Percentiles rank a stretch among this genome's conserved stretches.
Evolutionary conservation across 2,113 vertebrate species (phyloP).

Genomic region (Cathartes aura): DNA sequence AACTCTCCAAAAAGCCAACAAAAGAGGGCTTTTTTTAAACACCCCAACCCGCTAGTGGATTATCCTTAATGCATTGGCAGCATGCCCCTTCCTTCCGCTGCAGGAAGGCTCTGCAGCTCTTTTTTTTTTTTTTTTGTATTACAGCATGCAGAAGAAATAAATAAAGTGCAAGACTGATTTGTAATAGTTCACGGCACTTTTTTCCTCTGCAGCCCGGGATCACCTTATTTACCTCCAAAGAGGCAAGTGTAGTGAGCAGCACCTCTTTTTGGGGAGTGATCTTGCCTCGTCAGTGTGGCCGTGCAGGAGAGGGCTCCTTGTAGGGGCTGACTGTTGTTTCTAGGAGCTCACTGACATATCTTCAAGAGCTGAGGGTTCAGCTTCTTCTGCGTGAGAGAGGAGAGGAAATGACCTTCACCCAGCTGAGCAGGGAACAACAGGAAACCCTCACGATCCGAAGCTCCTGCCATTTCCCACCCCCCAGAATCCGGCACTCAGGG

Average conservation of each 20-base stretch:
- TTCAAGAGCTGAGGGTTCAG: constrained; percentile 12
- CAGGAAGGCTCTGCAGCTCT: background rate
- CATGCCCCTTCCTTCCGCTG: background rate
- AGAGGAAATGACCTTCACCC: constrained; percentile 65
- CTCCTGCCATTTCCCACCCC: constrained; percentile 2
- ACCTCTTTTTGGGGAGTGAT: background rate
- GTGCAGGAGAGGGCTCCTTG: background rate
- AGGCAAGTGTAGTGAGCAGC: background rate
- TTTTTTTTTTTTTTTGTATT: background rate
- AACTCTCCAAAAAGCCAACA: background rate
- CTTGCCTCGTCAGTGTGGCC: background rate
- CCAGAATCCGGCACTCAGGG: background rate
- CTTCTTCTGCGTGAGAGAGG: constrained; percentile 17
- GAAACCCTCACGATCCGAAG: background rate
- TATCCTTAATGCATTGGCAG: background rate
- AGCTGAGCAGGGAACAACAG: constrained; percentile 54
- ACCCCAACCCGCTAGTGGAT: background rate
- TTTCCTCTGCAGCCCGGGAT: background rate
- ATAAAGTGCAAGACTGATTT: background rate
- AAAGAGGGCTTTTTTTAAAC: background rate
- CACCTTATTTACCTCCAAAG: background rate
- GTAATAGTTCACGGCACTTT: background rate
- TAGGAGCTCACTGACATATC: background rate
- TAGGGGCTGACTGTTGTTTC: background rate
- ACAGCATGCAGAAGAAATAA: background rate